phyloP scores from a whole-genome alignment of 1,140 invertebrate genomes.

The Brevipalpus yothersi region DNA sequence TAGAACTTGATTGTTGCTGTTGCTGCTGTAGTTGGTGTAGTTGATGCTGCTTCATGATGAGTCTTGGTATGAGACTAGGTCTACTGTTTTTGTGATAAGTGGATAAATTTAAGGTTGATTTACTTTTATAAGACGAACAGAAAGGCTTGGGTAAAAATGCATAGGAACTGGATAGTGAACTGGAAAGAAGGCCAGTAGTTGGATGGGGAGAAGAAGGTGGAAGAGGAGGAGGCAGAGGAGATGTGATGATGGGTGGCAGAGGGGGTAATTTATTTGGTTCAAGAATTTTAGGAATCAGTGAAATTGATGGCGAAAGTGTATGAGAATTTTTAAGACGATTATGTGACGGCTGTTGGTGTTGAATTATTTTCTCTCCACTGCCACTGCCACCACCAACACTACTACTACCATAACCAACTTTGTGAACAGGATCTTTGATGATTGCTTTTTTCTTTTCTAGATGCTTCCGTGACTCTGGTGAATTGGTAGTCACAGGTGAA shows the following conservation, averaged over 20 bases:
- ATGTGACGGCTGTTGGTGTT: background rate
- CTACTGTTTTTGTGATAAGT: background rate
- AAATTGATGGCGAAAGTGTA: background rate
- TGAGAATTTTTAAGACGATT: no score
- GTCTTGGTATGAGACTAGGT: conserved; percentile 2
- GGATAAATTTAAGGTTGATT: background rate
- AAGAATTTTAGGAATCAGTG: background rate
- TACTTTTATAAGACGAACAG: background rate
- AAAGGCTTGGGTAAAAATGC: background rate
- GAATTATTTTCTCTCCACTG: background rate
- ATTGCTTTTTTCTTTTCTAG: background rate
- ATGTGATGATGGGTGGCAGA: background rate
- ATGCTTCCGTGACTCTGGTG: background rate
- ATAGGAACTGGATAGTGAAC: background rate
- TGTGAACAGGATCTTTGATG: background rate
- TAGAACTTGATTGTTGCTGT: background rate
- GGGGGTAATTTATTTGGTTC: background rate
- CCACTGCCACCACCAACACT: background rate
- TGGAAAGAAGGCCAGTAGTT: background rate
- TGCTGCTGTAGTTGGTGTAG: background rate
- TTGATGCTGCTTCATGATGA: background rate
- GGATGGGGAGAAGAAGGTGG: background rate
- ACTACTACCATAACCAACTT: background rate
- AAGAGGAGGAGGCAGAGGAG: background rate
- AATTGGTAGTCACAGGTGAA: background rate